Evolutionary conservation across 2,113 vertebrate genomes (phyloP).

Genomic region (Donacobius atricapilla): DNA sequence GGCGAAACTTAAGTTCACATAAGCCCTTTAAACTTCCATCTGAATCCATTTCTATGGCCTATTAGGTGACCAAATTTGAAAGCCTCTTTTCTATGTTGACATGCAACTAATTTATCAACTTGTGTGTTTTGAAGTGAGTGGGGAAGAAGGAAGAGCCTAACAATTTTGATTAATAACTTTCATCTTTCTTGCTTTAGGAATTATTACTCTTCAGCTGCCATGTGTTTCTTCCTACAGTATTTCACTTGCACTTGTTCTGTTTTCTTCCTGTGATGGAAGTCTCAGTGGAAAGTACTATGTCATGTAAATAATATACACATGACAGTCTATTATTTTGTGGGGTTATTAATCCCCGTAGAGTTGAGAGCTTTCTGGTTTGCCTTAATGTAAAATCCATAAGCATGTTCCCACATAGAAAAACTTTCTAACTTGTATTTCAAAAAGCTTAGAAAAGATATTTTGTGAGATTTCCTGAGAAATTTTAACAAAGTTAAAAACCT

Average conservation of each 20-base stretch:
- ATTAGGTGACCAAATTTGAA: constrained; percentile 47
- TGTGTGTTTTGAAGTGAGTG: background rate
- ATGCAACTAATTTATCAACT: constrained; percentile 46
- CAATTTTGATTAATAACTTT: constrained; percentile 49
- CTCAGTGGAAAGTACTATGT: constrained; percentile 63
- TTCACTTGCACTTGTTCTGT: constrained; percentile 68
- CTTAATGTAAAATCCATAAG: constrained; percentile 70
- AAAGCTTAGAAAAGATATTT: background rate
- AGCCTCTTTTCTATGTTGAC: constrained; percentile 19
- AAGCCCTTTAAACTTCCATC: background rate
- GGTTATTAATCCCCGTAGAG: constrained; percentile 59
- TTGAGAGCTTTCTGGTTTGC: constrained; percentile 53
- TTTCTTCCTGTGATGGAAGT: constrained; percentile 59
- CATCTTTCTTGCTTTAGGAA: constrained; percentile 55
- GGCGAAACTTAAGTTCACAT: background rate
- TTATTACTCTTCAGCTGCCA: constrained; percentile 47
- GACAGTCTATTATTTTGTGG: constrained; percentile 62
- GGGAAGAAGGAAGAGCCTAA: constrained; percentile 41
- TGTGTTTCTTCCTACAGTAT: constrained; percentile 52
- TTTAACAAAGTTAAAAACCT: background rate
- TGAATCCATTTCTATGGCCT: background rate
- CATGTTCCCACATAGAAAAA: constrained; percentile 13
- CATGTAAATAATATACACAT: constrained; percentile 64
- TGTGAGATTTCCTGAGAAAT: background rate
- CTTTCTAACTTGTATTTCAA: background rate